Base-by-base conservation (phyloP, 1,140 invertebrate genomes). In the Drosophila pachea region DNA sequence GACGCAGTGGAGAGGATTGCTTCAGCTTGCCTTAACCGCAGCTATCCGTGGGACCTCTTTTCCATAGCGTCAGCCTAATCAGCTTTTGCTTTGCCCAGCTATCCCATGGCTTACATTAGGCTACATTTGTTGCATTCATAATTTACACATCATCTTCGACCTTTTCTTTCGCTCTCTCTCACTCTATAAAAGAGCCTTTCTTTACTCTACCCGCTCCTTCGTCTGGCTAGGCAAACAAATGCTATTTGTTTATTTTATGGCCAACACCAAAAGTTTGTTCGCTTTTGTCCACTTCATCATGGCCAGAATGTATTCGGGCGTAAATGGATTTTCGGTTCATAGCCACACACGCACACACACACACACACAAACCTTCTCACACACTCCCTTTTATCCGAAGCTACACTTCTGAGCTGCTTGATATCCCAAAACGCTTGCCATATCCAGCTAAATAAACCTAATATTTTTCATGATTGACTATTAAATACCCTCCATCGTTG, bases 261-360 rank as follows among this genome's bases (percentile, higher is more conserved):
- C 60, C 35, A 48, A 74, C 67, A 43, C 38, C 38, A 68, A 82
- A 22, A 73, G 66, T 73, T 74, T 72, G 76, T 61, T 69, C 62
- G 62, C 55, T 43, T 53, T 29, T 59, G 66, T 40, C 73, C 66
- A 77, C 70, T 82, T 82, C 60, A 76, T 76, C 68, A 73, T 64
- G 52, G 53, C 61, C 72, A 55, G 69, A 79, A 66, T 62, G 61
- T 74, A 74, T 68, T 86, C 76, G 53, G 79, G 67, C 68, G 73
- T 79, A 79, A 84, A 86, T 86, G 76, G 79, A 81, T 74, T 84
- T 71, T 86, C 59, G 68, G 65, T 78, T 75, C 76, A 83, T 76
- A 67, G 70, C 75, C 70, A 56, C 65, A 78, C 56, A 64, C 16
- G 29, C 7, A 40, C 4, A 29, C 42, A 60, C 11, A 67, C 52